Evolutionary conservation across 1,140 invertebrate species (phyloP), one percentile per base, ranked within the genome.

Genomic region (Drosophila parabipectinata): DNA sequence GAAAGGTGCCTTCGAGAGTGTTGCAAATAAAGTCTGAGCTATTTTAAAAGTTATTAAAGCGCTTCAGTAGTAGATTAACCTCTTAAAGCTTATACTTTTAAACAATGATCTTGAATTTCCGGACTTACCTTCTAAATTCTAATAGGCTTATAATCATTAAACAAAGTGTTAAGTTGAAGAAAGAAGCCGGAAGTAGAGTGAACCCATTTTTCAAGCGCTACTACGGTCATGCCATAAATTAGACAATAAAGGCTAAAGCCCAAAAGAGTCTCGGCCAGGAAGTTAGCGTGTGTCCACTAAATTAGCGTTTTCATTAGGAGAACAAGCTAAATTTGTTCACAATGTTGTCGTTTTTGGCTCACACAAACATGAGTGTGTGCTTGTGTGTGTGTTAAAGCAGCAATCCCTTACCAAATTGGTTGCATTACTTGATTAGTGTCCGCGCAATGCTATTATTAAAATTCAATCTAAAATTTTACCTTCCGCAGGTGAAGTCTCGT

Each of bases 281-380:
- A 45, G 21, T 28, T 87, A 53, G 83, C 83, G 83, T 87, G 83
- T 67, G 79, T 57, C 60, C 60, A 50, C 72, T 83, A 79, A 88
- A 87, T 87, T 87, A 87, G 83, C 83, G 63, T 87, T 83, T 88
- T 77, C 85, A 83, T 79, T 73, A 73, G 45, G 81, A 76, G 78
- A 88, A 77, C 83, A 88, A 72, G 83, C 34, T 10, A 87, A 87
- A 87, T 87, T 87, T 87, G 83, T 87, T 87, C 83, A 69, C 83
- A 79, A 87, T 87, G 83, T 88, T 87, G 83, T 87, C 54, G 68
- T 74, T 59, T 63, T 48, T 39, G 24, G n/a, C 18, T 24, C 12
- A 28, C 56, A 34, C 39, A 47, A 47, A 24, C 12, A 14, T 14
- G 4, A 45, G 14, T 26, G 14, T 26, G 18, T 18, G 18, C 18